Conservation (phyloP, 2,888 invertebrate species). For the Heteromyza rotundicornis region DNA sequence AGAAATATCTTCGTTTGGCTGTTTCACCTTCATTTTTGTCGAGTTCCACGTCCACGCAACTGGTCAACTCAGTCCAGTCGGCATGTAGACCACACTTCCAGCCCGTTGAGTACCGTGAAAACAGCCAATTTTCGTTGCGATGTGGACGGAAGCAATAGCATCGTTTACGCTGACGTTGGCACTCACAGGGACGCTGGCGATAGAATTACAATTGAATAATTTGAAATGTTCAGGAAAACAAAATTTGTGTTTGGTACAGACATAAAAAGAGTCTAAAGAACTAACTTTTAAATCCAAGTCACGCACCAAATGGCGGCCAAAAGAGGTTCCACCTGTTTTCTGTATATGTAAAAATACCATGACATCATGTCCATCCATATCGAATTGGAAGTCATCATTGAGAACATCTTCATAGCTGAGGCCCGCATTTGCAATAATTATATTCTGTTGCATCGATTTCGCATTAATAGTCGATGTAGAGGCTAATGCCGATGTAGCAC, state of each 20-base stretch:
- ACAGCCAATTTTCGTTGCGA: slow-evolving; percentile 95
- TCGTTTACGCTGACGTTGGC: slow-evolving; percentile 85
- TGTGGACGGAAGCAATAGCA: slow-evolving; percentile 92
- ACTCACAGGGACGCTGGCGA: slow-evolving; percentile 93
- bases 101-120: slow-evolving; percentile 95
- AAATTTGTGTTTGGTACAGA: neutral
- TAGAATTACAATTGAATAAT: slow-evolving; percentile 4
- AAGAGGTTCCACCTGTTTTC: slow-evolving; percentile 98
- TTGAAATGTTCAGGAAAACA: neutral
- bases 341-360: slow-evolving; percentile 99
- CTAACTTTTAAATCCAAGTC: slow-evolving; percentile 79
- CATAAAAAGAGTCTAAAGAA: neutral
- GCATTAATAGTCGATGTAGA: slow-evolving; percentile 39
- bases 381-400: slow-evolving; percentile 86
- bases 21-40: slow-evolving; percentile 88
- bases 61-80: slow-evolving; percentile 96
- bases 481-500: slow-evolving; percentile 12
- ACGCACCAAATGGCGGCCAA: slow-evolving; percentile 94
- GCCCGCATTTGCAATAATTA: slow-evolving; percentile 65
- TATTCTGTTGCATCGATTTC: slow-evolving; percentile 56
- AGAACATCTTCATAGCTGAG: slow-evolving; percentile 86
- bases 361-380: slow-evolving; percentile 93
- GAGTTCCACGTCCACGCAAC: slow-evolving; percentile 88
- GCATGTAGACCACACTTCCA: slow-evolving; percentile 99
- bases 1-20: slow-evolving; percentile 88